These are phyloP conservation scores for Epinephelus malabaricus DNA, from an alignment of 2,797 vertebrate species.

Conservation along the genomic window DNA sequence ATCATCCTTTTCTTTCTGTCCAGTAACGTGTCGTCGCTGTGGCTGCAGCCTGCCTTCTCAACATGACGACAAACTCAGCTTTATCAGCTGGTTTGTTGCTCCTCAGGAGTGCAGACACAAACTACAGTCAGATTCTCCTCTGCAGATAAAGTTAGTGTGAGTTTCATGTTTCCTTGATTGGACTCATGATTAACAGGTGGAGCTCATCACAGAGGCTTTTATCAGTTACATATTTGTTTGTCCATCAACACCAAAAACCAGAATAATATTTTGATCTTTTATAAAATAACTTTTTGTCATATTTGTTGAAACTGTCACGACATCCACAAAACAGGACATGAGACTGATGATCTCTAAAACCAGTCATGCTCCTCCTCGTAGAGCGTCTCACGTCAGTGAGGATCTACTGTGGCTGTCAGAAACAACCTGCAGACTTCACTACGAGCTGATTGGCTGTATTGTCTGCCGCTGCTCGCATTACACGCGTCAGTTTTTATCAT, in stretches of 20 bases:
- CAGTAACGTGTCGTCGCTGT: neutral
- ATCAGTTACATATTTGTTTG: neutral
- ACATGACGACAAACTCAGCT: neutral
- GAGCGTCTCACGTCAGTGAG: too few species aligned
- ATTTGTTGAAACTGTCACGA: too few species aligned
- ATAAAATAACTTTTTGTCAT: too few species aligned
- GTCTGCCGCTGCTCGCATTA: too few species aligned
- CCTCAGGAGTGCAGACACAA: neutral
- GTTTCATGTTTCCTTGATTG: neutral
- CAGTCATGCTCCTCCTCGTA: too few species aligned
- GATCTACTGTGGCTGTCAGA: too few species aligned
- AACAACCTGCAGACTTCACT: too few species aligned
- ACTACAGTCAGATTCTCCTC: neutral
- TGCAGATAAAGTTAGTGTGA: neutral
- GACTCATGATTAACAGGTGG: neutral
- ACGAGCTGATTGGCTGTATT: too few species aligned
- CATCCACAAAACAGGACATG: too few species aligned
- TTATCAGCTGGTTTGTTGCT: conserved; percentile 32
- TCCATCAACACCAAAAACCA: neutral
- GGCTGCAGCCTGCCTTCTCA: neutral
- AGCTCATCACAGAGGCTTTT: neutral
- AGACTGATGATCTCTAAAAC: too few species aligned
- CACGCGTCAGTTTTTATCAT: too few species aligned
- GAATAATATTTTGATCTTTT: neutral
- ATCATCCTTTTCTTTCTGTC: neutral